These are phyloP conservation scores for Takifugu bimaculatus DNA, from an alignment of 2,113 vertebrate genomes.

Conservation along the genomic window DNA sequence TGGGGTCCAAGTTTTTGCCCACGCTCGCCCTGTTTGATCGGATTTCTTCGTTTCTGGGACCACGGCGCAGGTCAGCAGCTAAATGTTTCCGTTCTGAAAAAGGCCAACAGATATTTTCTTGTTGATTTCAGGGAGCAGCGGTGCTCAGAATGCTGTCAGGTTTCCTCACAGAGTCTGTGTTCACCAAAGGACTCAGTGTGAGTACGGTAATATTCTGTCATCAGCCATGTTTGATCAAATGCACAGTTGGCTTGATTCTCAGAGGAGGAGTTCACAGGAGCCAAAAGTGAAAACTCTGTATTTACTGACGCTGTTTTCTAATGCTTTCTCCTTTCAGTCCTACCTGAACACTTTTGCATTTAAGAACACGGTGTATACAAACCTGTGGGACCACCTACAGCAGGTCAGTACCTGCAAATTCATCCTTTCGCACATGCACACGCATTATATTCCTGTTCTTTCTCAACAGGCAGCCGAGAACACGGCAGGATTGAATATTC, in stretches of 20 bases:
- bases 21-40: no score
- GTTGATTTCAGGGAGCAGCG: constrained; percentile 77
- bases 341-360: constrained; percentile 79
- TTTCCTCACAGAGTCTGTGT: constrained; percentile 83
- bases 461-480: constrained; percentile 62
- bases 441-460: background rate
- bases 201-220: constrained; percentile 48
- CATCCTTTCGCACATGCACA: background rate
- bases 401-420: constrained; percentile 59
- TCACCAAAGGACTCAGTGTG: constrained; percentile 83
- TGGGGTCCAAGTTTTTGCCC: no score
- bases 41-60: no score
- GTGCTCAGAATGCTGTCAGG: constrained; percentile 90
- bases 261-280: no score
- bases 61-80: background rate
- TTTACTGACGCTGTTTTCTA: background rate
- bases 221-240: no score
- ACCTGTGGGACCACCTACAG: constrained; percentile 88
- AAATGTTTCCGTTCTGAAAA: background rate
- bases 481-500: constrained; percentile 22
- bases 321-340: constrained; percentile 47
- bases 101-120: background rate
- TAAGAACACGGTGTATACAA: constrained; percentile 75
- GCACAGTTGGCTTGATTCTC: no score
- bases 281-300: no score